phyloP scores from a whole-genome alignment of 1,140 invertebrate genomes.

The Drosophila cardini region DNA sequence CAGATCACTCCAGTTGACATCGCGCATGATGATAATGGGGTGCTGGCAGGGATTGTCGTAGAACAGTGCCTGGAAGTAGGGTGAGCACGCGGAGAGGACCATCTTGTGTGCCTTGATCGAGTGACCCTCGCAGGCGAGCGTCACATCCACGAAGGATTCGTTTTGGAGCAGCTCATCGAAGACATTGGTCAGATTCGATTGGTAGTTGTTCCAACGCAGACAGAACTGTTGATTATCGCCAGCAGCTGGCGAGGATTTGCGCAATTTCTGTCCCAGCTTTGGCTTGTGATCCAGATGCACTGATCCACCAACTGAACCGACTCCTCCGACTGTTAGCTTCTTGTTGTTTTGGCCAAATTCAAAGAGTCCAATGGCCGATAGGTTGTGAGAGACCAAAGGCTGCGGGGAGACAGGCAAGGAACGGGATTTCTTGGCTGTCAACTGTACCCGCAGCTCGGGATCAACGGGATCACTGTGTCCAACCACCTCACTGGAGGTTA shows the following conservation, averaged over 20 bases:
- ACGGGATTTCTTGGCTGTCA: conserved; percentile 69
- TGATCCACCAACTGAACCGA: conserved; percentile 21
- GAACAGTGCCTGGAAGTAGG: conserved; percentile 95
- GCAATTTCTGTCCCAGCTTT: conserved; percentile 46
- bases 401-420: conserved; percentile 79
- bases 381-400: conserved; percentile 60
- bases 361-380: conserved; percentile 61
- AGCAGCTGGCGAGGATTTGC: conserved; percentile 39
- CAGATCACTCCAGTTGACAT: conserved; percentile 94
- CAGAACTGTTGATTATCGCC: conserved; percentile 88
- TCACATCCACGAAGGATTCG: conserved; percentile 96
- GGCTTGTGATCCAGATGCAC: conserved; percentile 18
- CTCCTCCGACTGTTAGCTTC: conserved; percentile 2
- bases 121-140: conserved; percentile 94
- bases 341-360: conserved; percentile 55
- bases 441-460: conserved; percentile 65
- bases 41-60: conserved; percentile 96
- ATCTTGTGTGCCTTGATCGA: conserved; percentile 97
- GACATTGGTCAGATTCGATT: conserved; percentile 94
- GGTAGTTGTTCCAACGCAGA: conserved; percentile 97
- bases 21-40: conserved; percentile 95
- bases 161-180: conserved; percentile 96
- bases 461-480: conserved; percentile 63
- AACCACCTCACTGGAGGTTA: conserved; percentile 80
- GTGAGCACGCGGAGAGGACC: conserved; percentile 95